Percentiles rank a stretch among this genome's conserved stretches.
Conservation (phyloP, 2,888 invertebrate species). For the Tipula confusa region DNA sequence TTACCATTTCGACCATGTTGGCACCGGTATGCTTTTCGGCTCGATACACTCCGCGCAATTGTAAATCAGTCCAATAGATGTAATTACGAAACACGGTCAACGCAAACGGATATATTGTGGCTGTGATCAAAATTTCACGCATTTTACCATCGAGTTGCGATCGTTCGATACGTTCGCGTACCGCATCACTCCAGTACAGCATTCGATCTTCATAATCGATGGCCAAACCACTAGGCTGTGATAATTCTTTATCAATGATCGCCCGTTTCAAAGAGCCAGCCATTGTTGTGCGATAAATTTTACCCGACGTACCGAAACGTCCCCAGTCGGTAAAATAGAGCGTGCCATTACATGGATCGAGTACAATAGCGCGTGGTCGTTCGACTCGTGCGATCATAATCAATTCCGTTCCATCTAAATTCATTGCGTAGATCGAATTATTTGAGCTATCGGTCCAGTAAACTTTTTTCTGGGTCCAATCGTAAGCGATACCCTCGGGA, state of each 20-base stretch:
- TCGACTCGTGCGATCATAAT: constrained; percentile 93
- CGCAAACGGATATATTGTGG: constrained; percentile 93
- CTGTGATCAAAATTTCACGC: constrained; percentile 77
- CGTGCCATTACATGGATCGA: constrained; percentile 94
- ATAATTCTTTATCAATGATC: constrained; percentile 83
- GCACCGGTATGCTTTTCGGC: constrained; percentile 97
- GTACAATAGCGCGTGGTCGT: constrained; percentile 87
- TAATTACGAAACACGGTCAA: constrained; percentile 85
- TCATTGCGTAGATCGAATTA: constrained; percentile 92
- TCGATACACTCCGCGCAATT: constrained; percentile 87
- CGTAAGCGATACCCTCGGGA: constrained; percentile 91
- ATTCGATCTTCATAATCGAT: constrained; percentile 92
- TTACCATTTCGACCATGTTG: constrained; percentile 89
- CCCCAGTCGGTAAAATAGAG: constrained; percentile 97
- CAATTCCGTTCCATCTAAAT: constrained; percentile 77
- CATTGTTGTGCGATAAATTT: constrained; percentile 94
- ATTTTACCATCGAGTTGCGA: constrained; percentile 82
- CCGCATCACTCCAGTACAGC: constrained; percentile 97
- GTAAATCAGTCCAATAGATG: constrained; percentile 96
- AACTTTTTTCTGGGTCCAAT: constrained; percentile 96
- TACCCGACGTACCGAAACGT: constrained; percentile 84
- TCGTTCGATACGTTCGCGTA: constrained; percentile 91
- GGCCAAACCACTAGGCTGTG: constrained; percentile 92
- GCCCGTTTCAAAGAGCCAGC: constrained; percentile 87
- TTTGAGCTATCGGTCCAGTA: constrained; percentile 98